phyloP scores from a whole-genome alignment of 2,888 invertebrate genomes.

The Tachina fera region DNA sequence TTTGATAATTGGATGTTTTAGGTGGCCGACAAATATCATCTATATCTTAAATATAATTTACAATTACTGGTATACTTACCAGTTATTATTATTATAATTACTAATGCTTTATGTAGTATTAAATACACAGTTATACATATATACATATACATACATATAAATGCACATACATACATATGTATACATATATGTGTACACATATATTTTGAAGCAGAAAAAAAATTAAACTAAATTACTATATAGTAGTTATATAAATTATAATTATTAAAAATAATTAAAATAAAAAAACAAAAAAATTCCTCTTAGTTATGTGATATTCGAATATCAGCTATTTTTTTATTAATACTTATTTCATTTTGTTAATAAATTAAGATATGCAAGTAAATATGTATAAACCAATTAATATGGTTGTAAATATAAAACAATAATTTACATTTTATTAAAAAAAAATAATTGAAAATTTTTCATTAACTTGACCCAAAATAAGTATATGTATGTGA shows the following conservation, averaged over 20 bases:
- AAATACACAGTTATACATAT: constrained; percentile 52
- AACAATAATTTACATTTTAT: constrained; percentile 64
- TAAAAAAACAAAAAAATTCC: constrained; percentile 47
- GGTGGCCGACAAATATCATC: constrained; percentile 49
- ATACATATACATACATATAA: not conserved
- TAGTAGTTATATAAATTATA: constrained; percentile 59
- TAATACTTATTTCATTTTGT: constrained; percentile 16
- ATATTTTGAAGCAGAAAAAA: constrained; percentile 48
- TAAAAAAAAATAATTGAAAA: not conserved
- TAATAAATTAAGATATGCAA: constrained; percentile 6
- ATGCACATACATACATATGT: not conserved
- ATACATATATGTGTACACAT: not conserved
- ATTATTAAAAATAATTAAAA: constrained; percentile 31
- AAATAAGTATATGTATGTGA: too few relatives aligned
- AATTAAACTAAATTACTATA: constrained; percentile 7
- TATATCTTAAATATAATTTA: constrained; percentile 15
- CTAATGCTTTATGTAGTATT: constrained; percentile 59
- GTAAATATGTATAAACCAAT: constrained; percentile 44
- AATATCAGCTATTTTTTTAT: constrained; percentile 52
- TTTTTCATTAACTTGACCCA: not conserved
- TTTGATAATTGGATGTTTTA: constrained; percentile 82
- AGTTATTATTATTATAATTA: too few relatives aligned
- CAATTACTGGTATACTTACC: constrained; percentile 28
- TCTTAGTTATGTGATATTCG: constrained; percentile 69
- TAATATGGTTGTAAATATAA: constrained; percentile 68